Evolutionary conservation across 2,888 invertebrate species (phyloP), one percentile per base, ranked within the genome.

Genomic region (Papilio elwesi): DNA sequence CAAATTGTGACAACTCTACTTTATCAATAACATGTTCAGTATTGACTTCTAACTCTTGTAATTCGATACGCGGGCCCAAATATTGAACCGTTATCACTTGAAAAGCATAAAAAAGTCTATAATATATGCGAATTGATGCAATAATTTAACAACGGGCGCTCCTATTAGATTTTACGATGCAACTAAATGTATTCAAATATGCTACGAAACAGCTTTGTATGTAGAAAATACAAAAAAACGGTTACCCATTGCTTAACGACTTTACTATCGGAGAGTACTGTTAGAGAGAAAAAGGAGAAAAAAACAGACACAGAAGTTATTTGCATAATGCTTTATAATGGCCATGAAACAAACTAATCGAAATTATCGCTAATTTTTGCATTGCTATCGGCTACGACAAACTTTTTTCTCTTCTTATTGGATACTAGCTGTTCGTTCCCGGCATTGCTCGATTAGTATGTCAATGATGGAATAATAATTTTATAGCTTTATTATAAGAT

Each of bases 161-260:
- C n/a, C 52, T 53, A 67, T 73, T 68, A 68, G 13, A 43, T 51
- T 73, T 68, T 68, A 68, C 43, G 57, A 57, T 51, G 51, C 57
- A 73, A 43, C 57, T 64, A 63, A 72, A 73, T 72, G 53, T 72
- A 73, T 73, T 68, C 68, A 68, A 68, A 68, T 51, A 15, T n/a
- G 53, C 11, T 43, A n/a, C 15, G 43, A 62, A 62, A 43, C 64
- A 49, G 51, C 68, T 68, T 53, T 15, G 13, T 53, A 63, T 48
- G n/a, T 53, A 55, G 26, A 26, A 70, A 55, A 48, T 48, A 38
- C 7, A 36, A 26, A 68, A 63, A 68, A 62, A 62, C 43, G n/a
- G 12, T 52, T 68, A 38, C 70, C 48, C 64, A 12, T 5, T 13
- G 11, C 52, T 63, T 59, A 63, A 63, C 11, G 38, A 68, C 38